Percentiles rank a stretch among this genome's conserved stretches.
Conservation (phyloP, 2,888 invertebrate species). For the Eumerus sabulonum region DNA sequence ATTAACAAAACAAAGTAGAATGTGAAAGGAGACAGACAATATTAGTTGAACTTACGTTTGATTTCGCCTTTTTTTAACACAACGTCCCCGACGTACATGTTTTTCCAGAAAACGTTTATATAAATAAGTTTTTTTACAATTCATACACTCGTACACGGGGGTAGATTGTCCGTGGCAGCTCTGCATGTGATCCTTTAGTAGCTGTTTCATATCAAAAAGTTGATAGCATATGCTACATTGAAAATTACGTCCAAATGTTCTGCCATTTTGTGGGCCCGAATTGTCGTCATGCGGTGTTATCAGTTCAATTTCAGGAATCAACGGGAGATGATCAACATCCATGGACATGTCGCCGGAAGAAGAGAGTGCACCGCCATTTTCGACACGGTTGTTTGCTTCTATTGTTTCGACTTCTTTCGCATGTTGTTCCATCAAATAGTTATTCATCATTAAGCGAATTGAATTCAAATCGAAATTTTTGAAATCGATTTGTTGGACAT, state of each 20-base stretch:
- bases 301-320: constrained; percentile 78
- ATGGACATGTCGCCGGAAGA: constrained; percentile 42
- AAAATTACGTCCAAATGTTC: constrained; percentile 72
- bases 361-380: constrained; percentile 3
- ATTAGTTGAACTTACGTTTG: constrained; percentile 75
- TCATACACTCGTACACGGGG: constrained; percentile 77
- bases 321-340: constrained; percentile 76
- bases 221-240: constrained; percentile 77
- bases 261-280: constrained; percentile 22
- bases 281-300: constrained; percentile 76
- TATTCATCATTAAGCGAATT: constrained; percentile 75
- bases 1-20: too few species aligned
- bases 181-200: constrained; percentile 78
- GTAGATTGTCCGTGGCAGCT: constrained; percentile 76
- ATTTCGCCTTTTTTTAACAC: constrained; percentile 78
- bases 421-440: constrained; percentile 77
- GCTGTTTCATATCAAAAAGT: constrained; percentile 76
- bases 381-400: constrained; percentile 70
- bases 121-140: constrained; percentile 78
- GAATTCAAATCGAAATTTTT: constrained; percentile 73
- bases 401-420: constrained; percentile 72
- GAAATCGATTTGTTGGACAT: constrained; percentile 35
- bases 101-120: constrained; percentile 78
- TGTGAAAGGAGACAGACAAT: neutral
- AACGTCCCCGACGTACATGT: constrained; percentile 77